Base-by-base conservation (phyloP, 2,888 invertebrate species). In the Lithosia quadra region DNA sequence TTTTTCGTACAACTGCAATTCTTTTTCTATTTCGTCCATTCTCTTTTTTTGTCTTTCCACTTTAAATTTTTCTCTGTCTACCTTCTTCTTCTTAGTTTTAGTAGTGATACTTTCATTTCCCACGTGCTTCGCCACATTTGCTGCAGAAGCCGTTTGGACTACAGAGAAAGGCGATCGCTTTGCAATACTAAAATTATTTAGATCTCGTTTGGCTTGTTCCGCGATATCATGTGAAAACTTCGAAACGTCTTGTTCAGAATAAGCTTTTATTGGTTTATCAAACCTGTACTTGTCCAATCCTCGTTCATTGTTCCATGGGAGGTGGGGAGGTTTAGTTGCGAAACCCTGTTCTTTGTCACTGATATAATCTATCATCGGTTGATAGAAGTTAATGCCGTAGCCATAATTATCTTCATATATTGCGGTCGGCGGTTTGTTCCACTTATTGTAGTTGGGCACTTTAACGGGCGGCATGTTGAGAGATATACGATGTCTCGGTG, bases 301-400 rank as follows among this genome's bases (percentile, higher is more conserved):
- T 82, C 96, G 95, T 88, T 97, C 97, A 89, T 97, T 96, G 72
- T 96, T 95, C 96, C 96, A 97, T 69, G 97, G 97, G 77, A 98
- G 92, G 91, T 97, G 97, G 77, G 98, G 97, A 49, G 95, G 95
- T 63, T 91, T 90, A 0, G 87, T 81, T 22, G 84, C 69, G 22
- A 88, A 79, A 66, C 94, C 95, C 66, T 90, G 94, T 79, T 96
- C 96, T 92, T 97, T 97, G 59, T 96, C 96, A 86, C 97, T 96
- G 81, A 98, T 96, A 86, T 97, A 98, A 91, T 98, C 97, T 84
- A 98, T 96, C 98, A 98, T 98, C 63, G 98, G 98, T 90, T 98
- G 97, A 92, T 98, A 98, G 91, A 96, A 97, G 92, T 98, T 97
- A 85, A 98, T 97, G 65, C 97, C 97, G 90, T 97, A 97, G 79